Percentiles rank a stretch among this genome's conserved stretches.
phyloP scores from a whole-genome alignment of 2,888 invertebrate species.

The Tiliacea aurago region DNA sequence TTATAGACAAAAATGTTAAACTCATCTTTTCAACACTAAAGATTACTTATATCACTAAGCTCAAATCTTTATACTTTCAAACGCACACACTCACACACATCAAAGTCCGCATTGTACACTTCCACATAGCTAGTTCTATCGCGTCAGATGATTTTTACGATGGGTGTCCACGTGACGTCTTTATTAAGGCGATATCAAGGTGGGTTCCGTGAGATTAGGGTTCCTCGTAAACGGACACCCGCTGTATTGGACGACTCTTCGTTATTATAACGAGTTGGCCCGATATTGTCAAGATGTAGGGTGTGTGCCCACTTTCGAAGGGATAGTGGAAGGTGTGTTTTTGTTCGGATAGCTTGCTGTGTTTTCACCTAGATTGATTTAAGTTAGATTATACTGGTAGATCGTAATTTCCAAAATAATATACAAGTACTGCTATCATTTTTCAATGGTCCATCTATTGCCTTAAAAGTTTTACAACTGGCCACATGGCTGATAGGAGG shows the following conservation, averaged over 20 bases:
- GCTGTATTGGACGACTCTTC: conserved; percentile 72
- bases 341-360: not conserved
- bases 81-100: not conserved
- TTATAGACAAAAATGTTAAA: not conserved
- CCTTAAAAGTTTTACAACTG: not conserved
- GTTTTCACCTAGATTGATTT: not conserved
- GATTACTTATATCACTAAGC: not conserved
- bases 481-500: not conserved
- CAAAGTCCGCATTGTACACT: not conserved
- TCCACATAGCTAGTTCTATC: conserved; percentile 45
- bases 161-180: conserved; percentile 78
- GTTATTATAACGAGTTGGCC: conserved; percentile 57
- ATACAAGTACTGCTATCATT: not conserved
- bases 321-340: not conserved
- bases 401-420: not conserved
- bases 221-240: conserved; percentile 81
- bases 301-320: not conserved
- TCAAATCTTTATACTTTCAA: conserved; percentile 4
- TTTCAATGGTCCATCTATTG: not conserved
- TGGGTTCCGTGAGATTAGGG: conserved; percentile 80
- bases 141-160: conserved; percentile 75
- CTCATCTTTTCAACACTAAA: not conserved
- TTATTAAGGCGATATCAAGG: conserved; percentile 80
- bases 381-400: not conserved
- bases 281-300: conserved; percentile 42